These are phyloP conservation scores for Brotula barbata DNA, from an alignment of 2,797 vertebrate genomes.

Conservation along the genomic window DNA sequence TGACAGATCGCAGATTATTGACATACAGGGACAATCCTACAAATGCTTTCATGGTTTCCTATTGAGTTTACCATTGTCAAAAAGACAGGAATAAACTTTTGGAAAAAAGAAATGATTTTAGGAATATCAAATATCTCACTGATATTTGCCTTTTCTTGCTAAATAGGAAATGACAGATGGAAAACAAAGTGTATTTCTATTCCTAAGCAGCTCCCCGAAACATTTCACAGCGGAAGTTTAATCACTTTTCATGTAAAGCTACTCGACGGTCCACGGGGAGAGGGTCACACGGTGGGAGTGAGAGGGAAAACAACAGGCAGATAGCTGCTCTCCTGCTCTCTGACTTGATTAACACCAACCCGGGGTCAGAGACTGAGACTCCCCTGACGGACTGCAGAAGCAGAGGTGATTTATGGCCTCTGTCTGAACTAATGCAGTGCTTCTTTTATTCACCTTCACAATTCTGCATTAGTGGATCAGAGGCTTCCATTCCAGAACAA, in stretches of 20 bases:
- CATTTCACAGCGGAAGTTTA: slow-evolving; percentile 13
- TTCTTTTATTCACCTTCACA: slow-evolving; percentile 45
- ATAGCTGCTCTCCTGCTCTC: slow-evolving; percentile 2
- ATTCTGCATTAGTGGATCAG: slow-evolving; percentile 45
- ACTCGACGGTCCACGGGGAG: slow-evolving; percentile 17
- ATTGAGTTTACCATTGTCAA: neutral
- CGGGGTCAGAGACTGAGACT: slow-evolving; percentile 11
- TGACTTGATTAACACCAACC: slow-evolving; percentile 33
- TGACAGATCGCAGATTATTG: too few relatives aligned
- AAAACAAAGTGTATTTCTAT: slow-evolving; percentile 16
- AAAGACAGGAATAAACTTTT: neutral
- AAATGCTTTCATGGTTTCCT: too few relatives aligned
- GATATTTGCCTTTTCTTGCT: slow-evolving; percentile 13
- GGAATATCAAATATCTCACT: neutral
- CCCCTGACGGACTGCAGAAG: slow-evolving; percentile 34
- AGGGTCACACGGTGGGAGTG: slow-evolving; percentile 12
- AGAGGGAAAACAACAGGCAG: slow-evolving; percentile 1
- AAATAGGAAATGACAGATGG: neutral
- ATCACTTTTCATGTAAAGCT: slow-evolving; percentile 34
- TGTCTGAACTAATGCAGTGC: slow-evolving; percentile 42
- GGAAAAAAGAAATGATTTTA: slow-evolving; percentile 2
- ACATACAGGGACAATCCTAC: too few relatives aligned
- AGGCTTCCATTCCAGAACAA: slow-evolving; percentile 43
- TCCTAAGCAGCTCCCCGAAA: slow-evolving; percentile 11
- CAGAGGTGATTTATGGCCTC: slow-evolving; percentile 58